These are phyloP conservation scores for Calliopsis andreniformis DNA, from an alignment of 1,140 invertebrate species.

Conservation along the genomic window DNA sequence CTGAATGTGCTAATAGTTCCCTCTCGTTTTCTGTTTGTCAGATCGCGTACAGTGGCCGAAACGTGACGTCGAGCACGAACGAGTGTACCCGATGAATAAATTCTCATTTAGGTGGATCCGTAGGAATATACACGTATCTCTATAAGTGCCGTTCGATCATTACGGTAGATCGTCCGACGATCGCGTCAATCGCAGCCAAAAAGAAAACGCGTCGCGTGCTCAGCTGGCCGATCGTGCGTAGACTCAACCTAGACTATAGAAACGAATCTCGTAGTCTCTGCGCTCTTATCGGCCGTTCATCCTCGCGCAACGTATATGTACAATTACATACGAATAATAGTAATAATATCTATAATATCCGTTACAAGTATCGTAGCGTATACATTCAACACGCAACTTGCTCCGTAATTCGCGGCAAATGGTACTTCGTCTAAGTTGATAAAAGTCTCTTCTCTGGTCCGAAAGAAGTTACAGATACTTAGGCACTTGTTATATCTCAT, in stretches of 20 bases:
- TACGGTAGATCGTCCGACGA: slow-evolving; percentile 1
- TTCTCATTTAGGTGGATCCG: not conserved
- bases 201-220: not conserved
- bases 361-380: slow-evolving; percentile 56
- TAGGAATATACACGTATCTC: not conserved
- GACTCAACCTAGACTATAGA: slow-evolving; percentile 27
- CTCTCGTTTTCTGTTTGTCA: not conserved
- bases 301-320: slow-evolving; percentile 52
- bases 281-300: slow-evolving; percentile 55
- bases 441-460: slow-evolving; percentile 80
- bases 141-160: slow-evolving; percentile 1
- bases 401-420: slow-evolving; percentile 64
- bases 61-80: slow-evolving; percentile 20
- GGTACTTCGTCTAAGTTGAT: slow-evolving; percentile 75
- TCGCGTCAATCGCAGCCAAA: not conserved
- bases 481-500: slow-evolving; percentile 81
- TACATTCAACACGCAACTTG: slow-evolving; percentile 50
- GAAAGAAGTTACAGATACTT: slow-evolving; percentile 80
- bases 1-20: too few species aligned
- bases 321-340: slow-evolving; percentile 57
- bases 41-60: not conserved
- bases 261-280: slow-evolving; percentile 34
- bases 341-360: slow-evolving; percentile 44
- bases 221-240: not conserved
- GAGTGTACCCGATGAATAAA: not conserved